phyloP scores from a whole-genome alignment of 92 coral and sea anemone species.

The Actinostola sp. region DNA sequence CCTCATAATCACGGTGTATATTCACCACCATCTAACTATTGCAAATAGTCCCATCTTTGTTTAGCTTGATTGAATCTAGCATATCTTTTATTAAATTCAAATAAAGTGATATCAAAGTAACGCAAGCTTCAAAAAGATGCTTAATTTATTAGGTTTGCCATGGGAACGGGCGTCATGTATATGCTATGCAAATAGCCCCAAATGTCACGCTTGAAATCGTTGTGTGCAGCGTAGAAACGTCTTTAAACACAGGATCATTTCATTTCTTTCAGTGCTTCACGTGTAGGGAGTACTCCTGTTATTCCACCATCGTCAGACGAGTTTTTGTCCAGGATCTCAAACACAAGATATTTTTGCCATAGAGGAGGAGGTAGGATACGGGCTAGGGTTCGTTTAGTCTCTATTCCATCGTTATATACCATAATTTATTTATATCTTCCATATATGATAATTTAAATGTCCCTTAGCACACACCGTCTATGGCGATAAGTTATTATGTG shows the following conservation, averaged over 20 bases:
- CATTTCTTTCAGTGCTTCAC: constrained; percentile 33
- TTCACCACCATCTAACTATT: no score
- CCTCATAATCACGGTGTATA: no score
- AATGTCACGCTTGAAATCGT: not conserved
- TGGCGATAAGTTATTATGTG: no score
- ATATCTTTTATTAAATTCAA: no score
- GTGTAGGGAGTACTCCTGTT: constrained; percentile 35
- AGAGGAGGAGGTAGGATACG: constrained; percentile 96
- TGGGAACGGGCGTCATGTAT: constrained; percentile 13
- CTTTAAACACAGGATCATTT: not conserved
- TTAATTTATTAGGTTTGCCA: no score
- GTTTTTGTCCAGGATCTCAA: constrained; percentile 88
- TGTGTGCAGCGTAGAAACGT: not conserved
- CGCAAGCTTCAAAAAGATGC: not conserved
- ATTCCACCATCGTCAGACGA: constrained; percentile 53
- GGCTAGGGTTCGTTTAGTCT: no score
- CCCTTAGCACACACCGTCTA: no score
- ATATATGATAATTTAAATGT: no score
- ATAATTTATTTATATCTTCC: no score
- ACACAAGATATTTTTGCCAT: constrained; percentile 81
- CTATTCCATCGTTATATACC: no score
- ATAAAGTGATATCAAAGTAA: not conserved
- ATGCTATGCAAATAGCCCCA: not conserved
- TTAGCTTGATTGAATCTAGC: no score
- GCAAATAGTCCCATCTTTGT: no score